Evolutionary conservation across 2,888 invertebrate genomes (phyloP), one percentile per base, ranked within the genome.

Genomic region (Willowsia nigromaculata): DNA sequence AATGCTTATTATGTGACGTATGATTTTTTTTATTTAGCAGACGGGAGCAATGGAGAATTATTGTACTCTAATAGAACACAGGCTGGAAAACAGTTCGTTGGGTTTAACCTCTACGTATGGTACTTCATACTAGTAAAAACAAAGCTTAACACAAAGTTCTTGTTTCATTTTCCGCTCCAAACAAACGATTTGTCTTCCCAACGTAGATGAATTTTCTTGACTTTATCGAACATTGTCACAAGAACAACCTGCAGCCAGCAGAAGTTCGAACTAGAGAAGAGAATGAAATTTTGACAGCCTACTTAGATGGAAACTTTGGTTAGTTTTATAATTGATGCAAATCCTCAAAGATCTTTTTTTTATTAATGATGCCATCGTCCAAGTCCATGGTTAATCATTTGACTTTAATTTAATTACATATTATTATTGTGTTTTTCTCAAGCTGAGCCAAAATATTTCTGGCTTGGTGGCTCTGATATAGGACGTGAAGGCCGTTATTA

Each of bases 401-500:
- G n/a, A n/a, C n/a, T n/a, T n/a, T n/a, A n/a, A n/a, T n/a, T n/a
- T n/a, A n/a, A n/a, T n/a, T n/a, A n/a, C n/a, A n/a, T n/a, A n/a
- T n/a, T 7, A 47, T 50, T 50, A 50, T 6, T 50, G 22, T 50
- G 3, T 50, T 56, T 30, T 15, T n/a, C 25, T 33, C 11, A 27
- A 87, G 88, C 74, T 25, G 76, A 33, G 6, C 88, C 88, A 15
- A 88, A 88, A 47, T 88, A 88, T 27, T 88, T 88, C 47, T 98
- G 98, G 98, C 97, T 97, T 88, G 97, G 97, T 7, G 98, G 98
- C 92, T 97, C 97, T 6, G 88, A 88, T 33, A 76, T 82, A 25
- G 98, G 97, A 15, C 97, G 98, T 93, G 98, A 98, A 93, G 98
- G 98, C 18, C 96, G 95, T 93, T 98, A 97, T 95, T 98, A 98